Conservation (phyloP, 2,797 vertebrate species). For the Falco biarmicus region DNA sequence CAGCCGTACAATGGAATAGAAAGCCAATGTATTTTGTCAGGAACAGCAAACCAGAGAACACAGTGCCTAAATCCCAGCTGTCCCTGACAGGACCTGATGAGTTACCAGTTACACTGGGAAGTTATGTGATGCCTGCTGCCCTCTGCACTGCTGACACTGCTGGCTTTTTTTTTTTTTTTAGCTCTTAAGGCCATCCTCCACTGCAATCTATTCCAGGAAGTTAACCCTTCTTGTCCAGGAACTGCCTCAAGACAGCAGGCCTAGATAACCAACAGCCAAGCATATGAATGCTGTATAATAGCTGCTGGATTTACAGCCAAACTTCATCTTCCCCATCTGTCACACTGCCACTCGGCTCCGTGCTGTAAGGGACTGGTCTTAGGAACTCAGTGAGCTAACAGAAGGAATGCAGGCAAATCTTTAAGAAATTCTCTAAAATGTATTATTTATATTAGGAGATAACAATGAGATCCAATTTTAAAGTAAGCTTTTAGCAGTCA, state of each 20-base stretch:
- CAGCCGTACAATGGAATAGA: neutral
- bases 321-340: neutral
- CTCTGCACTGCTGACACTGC: neutral
- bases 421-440: neutral
- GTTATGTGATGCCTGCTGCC: neutral
- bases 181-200: neutral
- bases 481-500: neutral
- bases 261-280: neutral
- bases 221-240: constrained; percentile 5
- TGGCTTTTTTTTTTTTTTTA: neutral
- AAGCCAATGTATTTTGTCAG: neutral
- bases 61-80: neutral
- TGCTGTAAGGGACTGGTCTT: neutral
- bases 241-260: neutral
- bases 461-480: neutral
- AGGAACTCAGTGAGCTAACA: neutral
- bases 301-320: neutral
- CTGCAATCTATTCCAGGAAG: neutral
- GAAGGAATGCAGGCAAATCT: neutral
- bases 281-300: neutral
- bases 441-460: neutral
- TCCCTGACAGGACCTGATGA: neutral
- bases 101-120: neutral
- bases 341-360: neutral
- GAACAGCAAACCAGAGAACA: neutral